Evolutionary conservation across 1,140 invertebrate species (phyloP).

Genomic region (Nilaparvata lugens): DNA sequence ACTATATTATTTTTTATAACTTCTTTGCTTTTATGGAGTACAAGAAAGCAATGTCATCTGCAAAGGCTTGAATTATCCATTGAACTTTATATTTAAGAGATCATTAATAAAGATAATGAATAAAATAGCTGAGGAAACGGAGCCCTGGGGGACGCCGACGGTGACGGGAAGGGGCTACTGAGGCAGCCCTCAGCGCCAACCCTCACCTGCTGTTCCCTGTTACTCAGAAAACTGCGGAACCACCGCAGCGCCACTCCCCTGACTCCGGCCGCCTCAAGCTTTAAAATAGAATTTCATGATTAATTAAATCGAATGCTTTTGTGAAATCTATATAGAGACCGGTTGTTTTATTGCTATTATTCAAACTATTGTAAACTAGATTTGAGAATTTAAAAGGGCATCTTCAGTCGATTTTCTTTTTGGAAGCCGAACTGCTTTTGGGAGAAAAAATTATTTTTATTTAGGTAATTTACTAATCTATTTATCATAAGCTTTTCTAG

Average conservation of each 20-base stretch:
- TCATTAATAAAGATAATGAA: slow-evolving; percentile 14
- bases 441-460: slow-evolving; percentile 6
- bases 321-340: slow-evolving; percentile 8
- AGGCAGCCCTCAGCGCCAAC: not conserved
- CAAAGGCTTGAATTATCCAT: slow-evolving; percentile 4
- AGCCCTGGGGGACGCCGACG: not conserved
- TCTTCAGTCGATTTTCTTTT: slow-evolving; percentile 8
- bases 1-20: not conserved
- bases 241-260: slow-evolving; percentile 5
- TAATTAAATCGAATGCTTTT: slow-evolving; percentile 6
- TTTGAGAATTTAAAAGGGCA: slow-evolving; percentile 5
- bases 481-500: slow-evolving; percentile 9
- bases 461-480: slow-evolving; percentile 3
- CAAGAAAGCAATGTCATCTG: slow-evolving; percentile 9
- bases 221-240: not conserved
- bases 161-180: not conserved
- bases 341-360: slow-evolving; percentile 6
- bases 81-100: not conserved
- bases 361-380: not conserved
- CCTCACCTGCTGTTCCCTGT: not conserved
- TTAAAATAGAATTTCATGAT: slow-evolving; percentile 2
- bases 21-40: slow-evolving; percentile 3
- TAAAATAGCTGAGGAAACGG: slow-evolving; percentile 3
- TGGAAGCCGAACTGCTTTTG: slow-evolving; percentile 5
- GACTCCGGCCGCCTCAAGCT: slow-evolving; percentile 6